Evolutionary conservation across 2,888 invertebrate genomes (phyloP).

Genomic region (Alcis repandata): DNA sequence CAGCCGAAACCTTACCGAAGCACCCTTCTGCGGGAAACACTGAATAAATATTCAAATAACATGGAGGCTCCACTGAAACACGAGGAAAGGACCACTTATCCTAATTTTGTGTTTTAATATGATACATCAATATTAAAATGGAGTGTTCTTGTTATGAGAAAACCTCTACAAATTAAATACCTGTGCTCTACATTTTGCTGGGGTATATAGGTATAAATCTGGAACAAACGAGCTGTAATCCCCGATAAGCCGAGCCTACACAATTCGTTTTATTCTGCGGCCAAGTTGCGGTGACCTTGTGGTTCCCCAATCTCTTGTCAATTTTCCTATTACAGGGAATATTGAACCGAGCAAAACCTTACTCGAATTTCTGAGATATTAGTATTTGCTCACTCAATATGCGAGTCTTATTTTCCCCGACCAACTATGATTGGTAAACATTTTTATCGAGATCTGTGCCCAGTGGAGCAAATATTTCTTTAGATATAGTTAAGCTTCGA

Average conservation of each 20-base stretch:
- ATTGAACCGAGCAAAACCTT: conserved; percentile 43
- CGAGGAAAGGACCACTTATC: conserved; percentile 15
- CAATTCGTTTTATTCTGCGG: conserved; percentile 45
- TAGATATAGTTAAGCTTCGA: background rate
- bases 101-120: conserved; percentile 16
- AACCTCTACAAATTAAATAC: conserved; percentile 14
- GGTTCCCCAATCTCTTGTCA: conserved; percentile 53
- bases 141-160: conserved; percentile 41
- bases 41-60: conserved; percentile 29
- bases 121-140: conserved; percentile 43
- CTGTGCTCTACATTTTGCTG: background rate
- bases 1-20: conserved; percentile 12
- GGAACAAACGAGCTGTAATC: conserved; percentile 58
- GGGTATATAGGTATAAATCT: conserved; percentile 45
- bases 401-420: conserved; percentile 20
- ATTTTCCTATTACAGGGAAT: conserved; percentile 60
- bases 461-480: background rate
- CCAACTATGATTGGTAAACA: conserved; percentile 25
- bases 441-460: conserved; percentile 17
- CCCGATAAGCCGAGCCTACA: conserved; percentile 22
- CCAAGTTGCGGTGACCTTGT: conserved; percentile 53
- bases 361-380: conserved; percentile 37
- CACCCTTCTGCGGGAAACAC: conserved; percentile 23
- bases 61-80: conserved; percentile 3
- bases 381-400: conserved; percentile 44